Evolutionary conservation across 2,797 vertebrate species (phyloP).

Genomic region (Labeo calbasu): DNA sequence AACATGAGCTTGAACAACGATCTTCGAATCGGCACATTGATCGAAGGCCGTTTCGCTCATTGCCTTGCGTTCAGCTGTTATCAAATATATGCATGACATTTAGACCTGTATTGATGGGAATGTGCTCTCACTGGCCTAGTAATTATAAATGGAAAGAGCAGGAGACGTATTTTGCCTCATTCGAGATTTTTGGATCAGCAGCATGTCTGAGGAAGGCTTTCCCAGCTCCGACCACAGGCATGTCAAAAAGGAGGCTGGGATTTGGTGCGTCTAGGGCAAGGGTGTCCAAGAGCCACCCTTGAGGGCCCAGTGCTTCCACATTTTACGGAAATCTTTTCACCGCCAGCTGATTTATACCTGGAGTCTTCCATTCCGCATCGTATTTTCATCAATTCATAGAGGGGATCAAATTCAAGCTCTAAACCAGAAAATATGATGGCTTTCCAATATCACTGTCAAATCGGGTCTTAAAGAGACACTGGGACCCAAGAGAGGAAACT

Average conservation of each 20-base stretch:
- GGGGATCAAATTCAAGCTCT: slow-evolving; percentile 54
- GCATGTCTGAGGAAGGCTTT: slow-evolving; percentile 70
- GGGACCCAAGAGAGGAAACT: slow-evolving; percentile 9
- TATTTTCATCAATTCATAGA: slow-evolving; percentile 55
- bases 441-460: slow-evolving; percentile 48
- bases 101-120: slow-evolving; percentile 65
- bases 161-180: slow-evolving; percentile 65
- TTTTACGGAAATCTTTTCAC: slow-evolving; percentile 71
- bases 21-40: slow-evolving; percentile 53
- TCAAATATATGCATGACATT: slow-evolving; percentile 66
- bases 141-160: slow-evolving; percentile 65
- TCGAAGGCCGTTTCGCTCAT: background rate
- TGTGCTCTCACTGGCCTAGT: slow-evolving; percentile 70
- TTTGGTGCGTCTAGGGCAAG: slow-evolving; percentile 72
- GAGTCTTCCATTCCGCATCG: slow-evolving; percentile 52
- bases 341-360: slow-evolving; percentile 72
- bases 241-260: slow-evolving; percentile 78
- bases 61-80: slow-evolving; percentile 51
- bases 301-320: slow-evolving; percentile 64
- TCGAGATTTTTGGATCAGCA: slow-evolving; percentile 57
- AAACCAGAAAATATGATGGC: slow-evolving; percentile 53
- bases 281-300: slow-evolving; percentile 73
- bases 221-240: slow-evolving; percentile 80
- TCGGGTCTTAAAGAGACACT: slow-evolving; percentile 27
- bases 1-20: slow-evolving; percentile 65